Conservation (phyloP, 2,888 invertebrate genomes). For the Cheilosia grossa region DNA sequence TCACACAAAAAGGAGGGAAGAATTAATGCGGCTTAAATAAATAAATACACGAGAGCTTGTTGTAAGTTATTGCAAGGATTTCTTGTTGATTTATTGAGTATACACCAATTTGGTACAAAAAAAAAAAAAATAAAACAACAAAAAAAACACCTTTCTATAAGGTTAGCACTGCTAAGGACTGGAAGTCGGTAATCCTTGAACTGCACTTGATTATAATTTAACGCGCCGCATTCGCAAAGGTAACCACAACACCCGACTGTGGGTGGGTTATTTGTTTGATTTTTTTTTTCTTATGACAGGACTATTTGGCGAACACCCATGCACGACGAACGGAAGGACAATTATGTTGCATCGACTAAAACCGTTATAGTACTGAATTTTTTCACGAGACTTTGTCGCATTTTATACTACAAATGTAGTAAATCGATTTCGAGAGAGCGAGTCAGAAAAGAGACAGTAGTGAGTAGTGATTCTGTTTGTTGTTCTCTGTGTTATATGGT, state of each 20-base stretch:
- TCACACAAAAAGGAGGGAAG: constrained; percentile 18
- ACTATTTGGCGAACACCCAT: constrained; percentile 3
- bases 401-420: constrained; percentile 73
- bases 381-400: constrained; percentile 70
- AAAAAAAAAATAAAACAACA: too few relatives aligned
- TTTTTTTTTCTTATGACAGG: not conserved
- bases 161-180: not conserved
- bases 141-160: not conserved
- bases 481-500: not conserved
- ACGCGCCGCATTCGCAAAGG: constrained; percentile 24
- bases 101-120: not conserved
- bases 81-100: constrained; percentile 19
- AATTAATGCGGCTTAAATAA: constrained; percentile 71
- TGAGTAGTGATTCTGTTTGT: not conserved
- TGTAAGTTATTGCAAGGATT: constrained; percentile 47
- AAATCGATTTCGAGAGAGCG: constrained; percentile 56
- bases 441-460: not conserved
- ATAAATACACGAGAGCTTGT: constrained; percentile 54
- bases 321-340: constrained; percentile 59
- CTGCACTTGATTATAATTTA: constrained; percentile 7
- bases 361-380: constrained; percentile 74
- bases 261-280: not conserved
- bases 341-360: constrained; percentile 69
- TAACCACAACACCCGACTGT: constrained; percentile 16
- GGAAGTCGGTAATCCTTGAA: not conserved